Percentiles rank a stretch among this genome's conserved stretches.
These are phyloP conservation scores for Vimba vimba DNA, from an alignment of 2,113 vertebrate genomes.

Conservation along the genomic window DNA sequence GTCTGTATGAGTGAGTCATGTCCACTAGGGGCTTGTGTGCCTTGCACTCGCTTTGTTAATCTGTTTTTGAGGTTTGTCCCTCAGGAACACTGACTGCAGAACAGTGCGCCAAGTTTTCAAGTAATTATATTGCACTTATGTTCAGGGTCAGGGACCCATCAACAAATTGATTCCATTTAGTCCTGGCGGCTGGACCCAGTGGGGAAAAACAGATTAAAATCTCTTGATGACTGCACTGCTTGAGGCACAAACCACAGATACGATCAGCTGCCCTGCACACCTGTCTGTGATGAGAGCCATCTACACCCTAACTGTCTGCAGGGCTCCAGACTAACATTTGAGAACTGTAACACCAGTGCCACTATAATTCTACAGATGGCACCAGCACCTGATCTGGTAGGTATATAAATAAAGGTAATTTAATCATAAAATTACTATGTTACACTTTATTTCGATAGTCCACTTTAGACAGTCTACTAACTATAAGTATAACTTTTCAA, in stretches of 20 bases:
- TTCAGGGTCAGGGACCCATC: slow-evolving; percentile 75
- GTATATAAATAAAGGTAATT: too few species aligned
- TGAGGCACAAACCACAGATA: not conserved
- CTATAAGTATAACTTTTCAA: too few species aligned
- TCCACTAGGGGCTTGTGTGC: not conserved
- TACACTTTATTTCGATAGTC: too few species aligned
- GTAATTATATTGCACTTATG: slow-evolving; percentile 68
- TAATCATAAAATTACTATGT: too few species aligned
- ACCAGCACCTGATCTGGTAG: too few species aligned
- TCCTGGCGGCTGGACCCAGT: slow-evolving; percentile 59
- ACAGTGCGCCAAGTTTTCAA: slow-evolving; percentile 55
- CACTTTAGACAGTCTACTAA: too few species aligned
- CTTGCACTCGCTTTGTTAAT: slow-evolving; percentile 1
- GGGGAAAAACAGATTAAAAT: slow-evolving; percentile 72
- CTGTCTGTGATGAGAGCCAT: not conserved
- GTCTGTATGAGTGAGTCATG: slow-evolving; percentile 17
- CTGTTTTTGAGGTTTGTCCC: slow-evolving; percentile 42
- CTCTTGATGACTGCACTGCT: slow-evolving; percentile 7
- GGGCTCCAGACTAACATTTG: too few species aligned
- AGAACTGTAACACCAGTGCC: too few species aligned
- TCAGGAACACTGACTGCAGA: slow-evolving; percentile 53
- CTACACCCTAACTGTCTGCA: not conserved
- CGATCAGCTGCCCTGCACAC: slow-evolving; percentile 2
- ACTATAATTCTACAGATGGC: too few species aligned
- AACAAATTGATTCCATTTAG: slow-evolving; percentile 68